Conservation (phyloP, 2,888 invertebrate species). For the Noctua janthina region DNA sequence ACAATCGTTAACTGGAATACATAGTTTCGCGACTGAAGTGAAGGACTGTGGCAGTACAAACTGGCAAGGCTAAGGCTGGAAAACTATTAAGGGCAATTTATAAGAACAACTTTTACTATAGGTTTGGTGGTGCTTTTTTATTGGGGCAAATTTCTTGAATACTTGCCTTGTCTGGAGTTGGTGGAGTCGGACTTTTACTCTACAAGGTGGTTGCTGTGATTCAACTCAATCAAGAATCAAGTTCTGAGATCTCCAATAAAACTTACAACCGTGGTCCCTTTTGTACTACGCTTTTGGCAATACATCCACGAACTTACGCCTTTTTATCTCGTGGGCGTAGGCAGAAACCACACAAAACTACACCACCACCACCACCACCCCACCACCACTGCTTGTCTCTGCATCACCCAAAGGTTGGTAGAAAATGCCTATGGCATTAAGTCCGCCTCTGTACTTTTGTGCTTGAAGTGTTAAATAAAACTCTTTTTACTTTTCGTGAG, state of each 20-base stretch:
- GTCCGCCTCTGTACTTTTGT: no score
- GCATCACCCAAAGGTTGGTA: no score
- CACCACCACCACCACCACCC: no score
- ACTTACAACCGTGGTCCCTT: background rate
- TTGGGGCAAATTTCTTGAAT: no score
- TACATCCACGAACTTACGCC: background rate
- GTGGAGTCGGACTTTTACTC: background rate
- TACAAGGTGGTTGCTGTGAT: background rate
- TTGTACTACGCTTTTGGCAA: background rate
- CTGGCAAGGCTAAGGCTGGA: background rate
- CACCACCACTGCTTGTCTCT: no score
- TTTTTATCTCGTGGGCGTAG: background rate
- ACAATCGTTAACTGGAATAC: background rate
- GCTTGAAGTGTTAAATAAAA: no score
- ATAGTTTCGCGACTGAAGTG: background rate
- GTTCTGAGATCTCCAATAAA: background rate
- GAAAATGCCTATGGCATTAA: no score
- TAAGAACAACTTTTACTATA: conserved; percentile 7
- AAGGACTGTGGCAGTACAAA: background rate
- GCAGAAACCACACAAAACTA: background rate
- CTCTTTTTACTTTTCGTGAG: background rate
- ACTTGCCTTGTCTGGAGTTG: background rate
- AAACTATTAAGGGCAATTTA: conserved; percentile 27
- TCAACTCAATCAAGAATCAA: background rate
- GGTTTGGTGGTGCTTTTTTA: background rate